These are phyloP conservation scores for Heterodera schachtii DNA, from an alignment of 1,140 invertebrate genomes.

Conservation along the genomic window DNA sequence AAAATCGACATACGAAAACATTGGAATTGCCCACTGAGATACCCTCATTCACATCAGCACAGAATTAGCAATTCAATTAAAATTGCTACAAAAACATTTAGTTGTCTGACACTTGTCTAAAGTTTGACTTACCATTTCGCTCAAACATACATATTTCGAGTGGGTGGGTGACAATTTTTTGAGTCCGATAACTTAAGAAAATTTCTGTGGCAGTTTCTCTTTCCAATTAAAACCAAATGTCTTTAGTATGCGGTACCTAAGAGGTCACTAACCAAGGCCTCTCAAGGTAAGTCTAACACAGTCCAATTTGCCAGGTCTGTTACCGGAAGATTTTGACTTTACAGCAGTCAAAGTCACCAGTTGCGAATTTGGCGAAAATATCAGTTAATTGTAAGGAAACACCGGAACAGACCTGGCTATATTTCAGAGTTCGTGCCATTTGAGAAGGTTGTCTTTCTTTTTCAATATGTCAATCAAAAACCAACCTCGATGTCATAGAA, in stretches of 20 bases:
- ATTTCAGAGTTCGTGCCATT: not conserved
- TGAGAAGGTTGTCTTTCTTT: not conserved
- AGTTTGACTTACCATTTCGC: slow-evolving; percentile 8
- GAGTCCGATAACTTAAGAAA: not conserved
- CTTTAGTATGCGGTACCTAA: not conserved
- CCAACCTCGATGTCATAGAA: slow-evolving; percentile 63
- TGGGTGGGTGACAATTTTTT: slow-evolving; percentile 5
- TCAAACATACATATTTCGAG: slow-evolving; percentile 6
- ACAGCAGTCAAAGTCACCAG: no score
- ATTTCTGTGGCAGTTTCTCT: not conserved
- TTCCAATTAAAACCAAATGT: not conserved
- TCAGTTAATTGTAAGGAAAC: no score
- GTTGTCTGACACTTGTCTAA: not conserved
- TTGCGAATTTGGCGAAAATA: no score
- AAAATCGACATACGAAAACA: slow-evolving; percentile 30
- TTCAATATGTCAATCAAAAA: not conserved
- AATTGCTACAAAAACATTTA: slow-evolving; percentile 12
- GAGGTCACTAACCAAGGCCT: slow-evolving; percentile 15
- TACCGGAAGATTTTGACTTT: not conserved
- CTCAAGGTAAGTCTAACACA: no score
- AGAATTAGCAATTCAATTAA: not conserved
- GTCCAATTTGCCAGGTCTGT: not conserved
- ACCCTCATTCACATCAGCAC: slow-evolving; percentile 9
- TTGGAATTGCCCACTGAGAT: not conserved
- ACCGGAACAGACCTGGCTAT: no score